Evolutionary conservation across 2,113 vertebrate genomes (phyloP).

Genomic region (Sminthopsis crassicaudata): DNA sequence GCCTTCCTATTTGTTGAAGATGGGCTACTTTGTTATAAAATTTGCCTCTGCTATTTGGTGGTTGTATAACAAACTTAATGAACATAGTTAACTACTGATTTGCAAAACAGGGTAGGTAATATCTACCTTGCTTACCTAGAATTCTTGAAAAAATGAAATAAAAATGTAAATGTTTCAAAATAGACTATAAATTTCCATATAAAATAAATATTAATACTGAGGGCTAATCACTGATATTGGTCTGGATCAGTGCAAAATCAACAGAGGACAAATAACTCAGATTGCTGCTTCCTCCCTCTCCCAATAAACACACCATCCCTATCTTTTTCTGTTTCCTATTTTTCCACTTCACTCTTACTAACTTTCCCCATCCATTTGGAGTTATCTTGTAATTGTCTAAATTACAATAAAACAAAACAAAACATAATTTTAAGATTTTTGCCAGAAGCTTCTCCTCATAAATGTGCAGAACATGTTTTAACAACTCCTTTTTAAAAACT

Average conservation of each 20-base stretch:
- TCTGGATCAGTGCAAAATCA: background rate
- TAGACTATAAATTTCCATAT: background rate
- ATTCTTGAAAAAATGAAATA: background rate
- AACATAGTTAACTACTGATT: background rate
- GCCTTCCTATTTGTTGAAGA: too few species aligned
- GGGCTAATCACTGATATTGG: background rate
- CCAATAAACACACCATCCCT: background rate
- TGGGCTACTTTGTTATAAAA: background rate
- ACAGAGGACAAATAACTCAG: too few species aligned
- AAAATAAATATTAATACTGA: background rate
- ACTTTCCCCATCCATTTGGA: background rate
- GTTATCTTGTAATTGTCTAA: background rate
- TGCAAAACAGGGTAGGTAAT: background rate
- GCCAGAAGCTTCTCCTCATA: background rate
- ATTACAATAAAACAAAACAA: background rate
- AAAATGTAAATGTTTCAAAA: background rate
- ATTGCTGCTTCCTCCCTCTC: background rate
- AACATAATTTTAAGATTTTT: background rate
- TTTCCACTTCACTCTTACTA: background rate
- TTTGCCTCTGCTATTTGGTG: background rate
- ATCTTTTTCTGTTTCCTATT: background rate
- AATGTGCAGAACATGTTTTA: background rate
- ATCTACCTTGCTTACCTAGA: background rate
- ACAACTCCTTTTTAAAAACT: background rate
- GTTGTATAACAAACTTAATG: background rate